phyloP scores from a whole-genome alignment of 1,140 invertebrate species.

The Dryas iulia region DNA sequence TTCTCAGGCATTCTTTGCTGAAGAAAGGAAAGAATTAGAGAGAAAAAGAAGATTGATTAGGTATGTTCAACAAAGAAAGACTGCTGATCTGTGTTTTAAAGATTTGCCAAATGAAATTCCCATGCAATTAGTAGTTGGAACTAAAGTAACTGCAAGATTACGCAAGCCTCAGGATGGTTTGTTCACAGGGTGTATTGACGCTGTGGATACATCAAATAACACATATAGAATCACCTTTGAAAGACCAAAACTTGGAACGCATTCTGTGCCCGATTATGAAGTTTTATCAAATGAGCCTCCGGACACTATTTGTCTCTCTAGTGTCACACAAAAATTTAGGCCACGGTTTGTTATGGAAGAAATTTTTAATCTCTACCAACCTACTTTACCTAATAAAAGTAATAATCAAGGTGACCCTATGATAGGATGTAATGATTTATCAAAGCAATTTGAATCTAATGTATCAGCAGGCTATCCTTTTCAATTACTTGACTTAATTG shows the following conservation, averaged over 20 bases:
- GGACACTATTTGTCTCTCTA: conserved; percentile 93
- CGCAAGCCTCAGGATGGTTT: conserved; percentile 97
- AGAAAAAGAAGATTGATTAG: conserved; percentile 95
- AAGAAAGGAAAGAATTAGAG: conserved; percentile 95
- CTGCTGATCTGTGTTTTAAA: conserved; percentile 89
- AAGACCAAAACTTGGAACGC: conserved; percentile 94
- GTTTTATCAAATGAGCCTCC: conserved; percentile 95
- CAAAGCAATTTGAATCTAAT: conserved; percentile 71
- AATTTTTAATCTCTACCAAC: conserved; percentile 63
- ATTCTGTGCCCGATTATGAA: conserved; percentile 98
- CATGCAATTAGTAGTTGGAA: conserved; percentile 96
- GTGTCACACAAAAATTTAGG: conserved; percentile 89
- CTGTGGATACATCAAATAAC: conserved; percentile 97
- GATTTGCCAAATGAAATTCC: conserved; percentile 98
- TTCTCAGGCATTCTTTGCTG: conserved; percentile 96
- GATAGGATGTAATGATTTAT: conserved; percentile 74
- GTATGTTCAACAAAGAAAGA: conserved; percentile 95
- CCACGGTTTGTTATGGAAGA: conserved; percentile 83
- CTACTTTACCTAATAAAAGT: conserved; percentile 48
- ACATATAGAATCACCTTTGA: conserved; percentile 99
- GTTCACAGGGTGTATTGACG: conserved; percentile 97
- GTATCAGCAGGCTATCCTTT: conserved; percentile 93
- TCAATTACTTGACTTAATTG: conserved; percentile 92
- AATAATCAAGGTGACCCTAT: conserved; percentile 78
- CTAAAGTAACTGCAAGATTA: conserved; percentile 95